Percentiles rank a stretch among this genome's conserved stretches.
Conservation (phyloP, 2,113 vertebrate genomes). For the Elanoides forficatus region DNA sequence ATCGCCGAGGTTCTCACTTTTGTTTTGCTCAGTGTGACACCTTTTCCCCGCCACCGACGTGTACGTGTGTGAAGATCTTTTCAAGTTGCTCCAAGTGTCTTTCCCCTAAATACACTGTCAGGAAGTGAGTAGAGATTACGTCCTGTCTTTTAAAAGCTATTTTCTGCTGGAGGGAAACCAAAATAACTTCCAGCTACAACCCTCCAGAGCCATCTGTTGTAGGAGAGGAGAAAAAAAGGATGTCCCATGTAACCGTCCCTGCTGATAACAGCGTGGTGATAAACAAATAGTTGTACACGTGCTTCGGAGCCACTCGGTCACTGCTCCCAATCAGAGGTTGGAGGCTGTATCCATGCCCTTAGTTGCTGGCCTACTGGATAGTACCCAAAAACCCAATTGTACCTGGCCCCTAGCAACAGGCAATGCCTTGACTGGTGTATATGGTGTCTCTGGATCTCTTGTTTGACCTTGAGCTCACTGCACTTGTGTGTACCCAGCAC, state of each 20-base stretch:
- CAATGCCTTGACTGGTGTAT: background rate
- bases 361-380: background rate
- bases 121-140: slow-evolving; percentile 64
- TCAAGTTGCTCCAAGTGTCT: slow-evolving; percentile 55
- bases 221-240: slow-evolving; percentile 54
- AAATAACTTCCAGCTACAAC: slow-evolving; percentile 56
- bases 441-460: background rate
- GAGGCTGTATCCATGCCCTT: background rate
- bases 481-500: background rate
- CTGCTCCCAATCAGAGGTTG: background rate
- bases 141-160: slow-evolving; percentile 67
- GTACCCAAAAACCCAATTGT: background rate
- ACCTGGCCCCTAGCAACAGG: background rate
- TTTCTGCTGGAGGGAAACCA: slow-evolving; percentile 65
- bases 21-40: slow-evolving; percentile 63
- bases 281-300: slow-evolving; percentile 54
- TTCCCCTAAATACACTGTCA: slow-evolving; percentile 53
- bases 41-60: slow-evolving; percentile 45
- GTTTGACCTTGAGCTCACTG: background rate
- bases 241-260: slow-evolving; percentile 31
- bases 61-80: slow-evolving; percentile 61
- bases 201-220: slow-evolving; percentile 63
- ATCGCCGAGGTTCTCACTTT: slow-evolving; percentile 41
- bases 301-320: background rate
- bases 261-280: slow-evolving; percentile 11